Conservation (phyloP, 2,888 invertebrate species). For the Drosophila quinaria region DNA sequence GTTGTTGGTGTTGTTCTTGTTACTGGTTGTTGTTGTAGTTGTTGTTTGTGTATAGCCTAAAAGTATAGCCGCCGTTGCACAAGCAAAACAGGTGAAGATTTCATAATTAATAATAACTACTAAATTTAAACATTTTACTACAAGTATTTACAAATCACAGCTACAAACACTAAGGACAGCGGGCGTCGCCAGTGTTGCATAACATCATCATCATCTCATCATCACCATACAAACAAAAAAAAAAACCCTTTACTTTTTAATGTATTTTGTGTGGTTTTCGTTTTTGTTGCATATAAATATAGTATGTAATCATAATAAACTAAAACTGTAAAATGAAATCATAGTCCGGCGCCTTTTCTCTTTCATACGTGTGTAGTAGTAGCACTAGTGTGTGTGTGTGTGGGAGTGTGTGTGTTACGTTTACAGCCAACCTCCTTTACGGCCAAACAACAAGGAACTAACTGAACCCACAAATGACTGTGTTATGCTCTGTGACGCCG, state of each 20-base stretch:
- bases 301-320: slow-evolving; percentile 14
- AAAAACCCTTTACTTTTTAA: slow-evolving; percentile 8
- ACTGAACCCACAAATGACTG: slow-evolving; percentile 90
- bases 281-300: slow-evolving; percentile 15
- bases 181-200: slow-evolving; percentile 59
- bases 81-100: slow-evolving; percentile 57
- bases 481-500: slow-evolving; percentile 82
- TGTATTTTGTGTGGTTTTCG: slow-evolving; percentile 23
- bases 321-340: slow-evolving; percentile 47
- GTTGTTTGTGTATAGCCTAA: slow-evolving; percentile 10
- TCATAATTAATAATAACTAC: slow-evolving; percentile 67
- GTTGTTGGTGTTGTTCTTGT: slow-evolving; percentile 7
- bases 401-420: slow-evolving; percentile 15
- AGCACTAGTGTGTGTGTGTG: slow-evolving; percentile 11
- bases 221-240: too few species aligned
- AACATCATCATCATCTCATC: slow-evolving; percentile 52
- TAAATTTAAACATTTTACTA: slow-evolving; percentile 79
- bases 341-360: slow-evolving; percentile 28
- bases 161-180: slow-evolving; percentile 73
- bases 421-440: slow-evolving; percentile 93
- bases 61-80: slow-evolving; percentile 39
- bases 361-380: slow-evolving; percentile 7
- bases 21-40: slow-evolving; percentile 20
- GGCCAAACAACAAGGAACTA: slow-evolving; percentile 92
- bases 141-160: slow-evolving; percentile 77